Evolutionary conservation across 2,797 vertebrate genomes (phyloP).

Genomic region (Enteromius thamalakanensis): DNA sequence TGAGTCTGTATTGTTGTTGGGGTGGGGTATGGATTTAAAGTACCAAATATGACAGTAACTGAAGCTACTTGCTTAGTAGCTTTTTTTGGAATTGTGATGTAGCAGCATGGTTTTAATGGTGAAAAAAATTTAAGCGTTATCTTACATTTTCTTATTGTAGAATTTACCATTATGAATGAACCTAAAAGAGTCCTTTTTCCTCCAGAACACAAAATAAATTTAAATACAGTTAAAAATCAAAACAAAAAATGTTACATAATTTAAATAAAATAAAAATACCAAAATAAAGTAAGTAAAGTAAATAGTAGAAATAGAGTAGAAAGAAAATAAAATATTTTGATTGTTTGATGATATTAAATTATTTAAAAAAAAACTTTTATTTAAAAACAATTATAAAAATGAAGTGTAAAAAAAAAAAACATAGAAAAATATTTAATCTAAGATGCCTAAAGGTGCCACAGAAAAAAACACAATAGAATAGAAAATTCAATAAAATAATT

Average conservation of each 20-base stretch:
- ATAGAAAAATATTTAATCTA: background rate
- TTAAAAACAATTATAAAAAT: too few species aligned
- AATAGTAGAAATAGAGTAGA: too few species aligned
- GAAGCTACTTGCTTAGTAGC: background rate
- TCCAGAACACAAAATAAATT: background rate
- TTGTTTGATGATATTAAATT: background rate
- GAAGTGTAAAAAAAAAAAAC: background rate
- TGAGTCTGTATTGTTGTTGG: conserved; percentile 27
- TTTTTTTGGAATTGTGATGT: background rate
- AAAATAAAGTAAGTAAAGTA: background rate
- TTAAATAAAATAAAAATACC: background rate
- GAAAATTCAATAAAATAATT: background rate
- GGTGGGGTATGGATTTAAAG: background rate
- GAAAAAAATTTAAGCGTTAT: too few species aligned
- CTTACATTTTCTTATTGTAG: background rate
- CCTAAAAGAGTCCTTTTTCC: background rate
- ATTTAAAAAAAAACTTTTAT: background rate
- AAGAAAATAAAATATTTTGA: background rate
- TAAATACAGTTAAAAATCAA: background rate
- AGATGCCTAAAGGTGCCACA: background rate
- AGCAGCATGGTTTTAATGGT: background rate
- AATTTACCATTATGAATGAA: background rate
- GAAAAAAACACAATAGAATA: background rate
- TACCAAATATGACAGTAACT: background rate
- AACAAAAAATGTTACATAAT: background rate